Conservation (phyloP, 2,797 vertebrate genomes). For the Chromis chromis region DNA sequence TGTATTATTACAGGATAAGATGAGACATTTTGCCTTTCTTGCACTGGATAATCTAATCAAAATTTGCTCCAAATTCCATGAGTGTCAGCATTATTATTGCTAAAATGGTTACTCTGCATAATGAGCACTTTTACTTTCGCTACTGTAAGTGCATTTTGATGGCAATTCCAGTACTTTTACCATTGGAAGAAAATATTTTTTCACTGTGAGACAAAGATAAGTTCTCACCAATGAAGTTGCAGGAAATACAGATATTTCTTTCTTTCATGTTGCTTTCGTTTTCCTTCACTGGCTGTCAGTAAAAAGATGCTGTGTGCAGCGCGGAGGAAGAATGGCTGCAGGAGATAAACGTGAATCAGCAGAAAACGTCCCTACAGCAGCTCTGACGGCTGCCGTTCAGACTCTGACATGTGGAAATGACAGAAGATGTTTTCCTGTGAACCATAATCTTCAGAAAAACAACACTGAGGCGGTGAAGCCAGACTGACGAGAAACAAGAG, state of each 20-base stretch:
- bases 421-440: slow-evolving; percentile 3
- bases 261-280: neutral
- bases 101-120: neutral
- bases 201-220: no score
- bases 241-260: neutral
- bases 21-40: no score
- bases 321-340: slow-evolving; percentile 54
- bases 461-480: neutral
- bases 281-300: slow-evolving; percentile 30
- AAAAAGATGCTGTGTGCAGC: neutral
- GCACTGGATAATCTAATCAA: neutral
- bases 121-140: neutral
- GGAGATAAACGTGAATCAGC: slow-evolving; percentile 73
- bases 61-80: neutral
- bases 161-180: no score
- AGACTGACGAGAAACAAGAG: slow-evolving; percentile 62
- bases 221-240: neutral
- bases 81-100: neutral
- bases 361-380: slow-evolving; percentile 36
- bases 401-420: slow-evolving; percentile 29
- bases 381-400: neutral
- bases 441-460: slow-evolving; percentile 13
- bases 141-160: no score
- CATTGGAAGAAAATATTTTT: no score
- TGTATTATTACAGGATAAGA: neutral